Evolutionary conservation across 2,888 invertebrate species (phyloP).

Genomic region (Rhyacophila evoluta): DNA sequence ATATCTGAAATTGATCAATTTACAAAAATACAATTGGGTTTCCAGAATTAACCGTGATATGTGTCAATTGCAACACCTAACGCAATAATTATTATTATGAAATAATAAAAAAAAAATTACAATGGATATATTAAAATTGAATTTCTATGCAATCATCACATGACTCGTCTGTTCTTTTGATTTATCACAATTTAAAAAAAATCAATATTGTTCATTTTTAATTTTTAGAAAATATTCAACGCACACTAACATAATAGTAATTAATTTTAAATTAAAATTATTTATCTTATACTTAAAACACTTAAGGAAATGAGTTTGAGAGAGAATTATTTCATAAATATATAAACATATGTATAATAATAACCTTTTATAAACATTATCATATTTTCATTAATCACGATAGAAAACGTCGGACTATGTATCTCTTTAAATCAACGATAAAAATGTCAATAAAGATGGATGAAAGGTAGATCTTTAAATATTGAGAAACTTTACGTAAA

Average conservation of each 20-base stretch:
- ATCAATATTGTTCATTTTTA: neutral
- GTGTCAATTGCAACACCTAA: neutral
- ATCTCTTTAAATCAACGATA: no score
- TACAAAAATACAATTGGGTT: slow-evolving; percentile 17
- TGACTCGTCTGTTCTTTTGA: neutral
- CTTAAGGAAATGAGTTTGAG: slow-evolving; percentile 3
- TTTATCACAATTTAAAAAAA: slow-evolving; percentile 7
- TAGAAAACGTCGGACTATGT: neutral
- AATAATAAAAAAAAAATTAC: neutral
- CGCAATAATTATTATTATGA: neutral
- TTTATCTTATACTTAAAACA: neutral
- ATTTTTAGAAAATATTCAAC: slow-evolving; percentile 1
- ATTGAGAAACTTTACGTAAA: no score
- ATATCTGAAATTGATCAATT: neutral
- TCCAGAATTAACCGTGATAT: slow-evolving; percentile 12
- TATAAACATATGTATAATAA: neutral
- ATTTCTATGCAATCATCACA: neutral
- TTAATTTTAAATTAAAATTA: no score
- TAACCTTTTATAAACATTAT: neutral
- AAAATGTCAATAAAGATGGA: no score
- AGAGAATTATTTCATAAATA: neutral
- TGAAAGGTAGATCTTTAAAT: no score
- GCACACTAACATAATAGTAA: neutral
- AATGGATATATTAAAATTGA: neutral
- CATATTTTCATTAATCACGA: neutral